These are phyloP conservation scores for Elephas maximus DNA, from an alignment of 2,113 vertebrate species.

Conservation along the genomic window DNA sequence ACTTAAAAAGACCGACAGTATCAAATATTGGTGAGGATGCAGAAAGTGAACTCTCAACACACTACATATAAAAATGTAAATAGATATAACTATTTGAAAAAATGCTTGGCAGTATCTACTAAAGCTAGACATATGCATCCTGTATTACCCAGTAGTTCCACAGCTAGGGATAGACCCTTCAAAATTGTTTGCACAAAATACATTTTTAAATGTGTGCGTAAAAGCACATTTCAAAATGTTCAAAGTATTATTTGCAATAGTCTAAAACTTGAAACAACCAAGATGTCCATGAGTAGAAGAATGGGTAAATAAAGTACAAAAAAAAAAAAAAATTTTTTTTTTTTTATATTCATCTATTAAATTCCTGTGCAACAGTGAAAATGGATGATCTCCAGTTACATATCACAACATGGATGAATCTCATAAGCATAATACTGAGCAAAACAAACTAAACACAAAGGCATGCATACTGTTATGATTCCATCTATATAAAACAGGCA, in stretches of 20 bases:
- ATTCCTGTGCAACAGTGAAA: neutral
- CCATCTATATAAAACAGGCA: neutral
- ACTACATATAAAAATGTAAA: neutral
- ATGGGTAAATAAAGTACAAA: too few relatives aligned
- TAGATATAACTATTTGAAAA: conserved; percentile 22
- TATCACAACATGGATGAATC: neutral
- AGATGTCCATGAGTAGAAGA: too few relatives aligned
- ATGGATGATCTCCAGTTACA: neutral
- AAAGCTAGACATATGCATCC: neutral
- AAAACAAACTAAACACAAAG: neutral
- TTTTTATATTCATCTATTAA: neutral
- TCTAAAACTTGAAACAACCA: too few relatives aligned
- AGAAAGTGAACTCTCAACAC: neutral
- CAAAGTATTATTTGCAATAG: too few relatives aligned
- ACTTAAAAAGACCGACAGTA: neutral
- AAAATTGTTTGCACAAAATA: conserved; percentile 2
- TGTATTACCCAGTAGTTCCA: neutral
- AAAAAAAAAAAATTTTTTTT: too few relatives aligned
- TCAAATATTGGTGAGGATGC: neutral
- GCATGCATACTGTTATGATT: neutral
- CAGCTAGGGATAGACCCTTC: neutral
- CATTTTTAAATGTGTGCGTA: neutral
- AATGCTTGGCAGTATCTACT: too few relatives aligned
- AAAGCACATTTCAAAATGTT: too few relatives aligned
- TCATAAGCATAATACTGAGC: neutral